Percentiles rank a stretch among this genome's conserved stretches.
phyloP scores from a whole-genome alignment of 1,140 invertebrate genomes.

The Zaprionus camerounensis region DNA sequence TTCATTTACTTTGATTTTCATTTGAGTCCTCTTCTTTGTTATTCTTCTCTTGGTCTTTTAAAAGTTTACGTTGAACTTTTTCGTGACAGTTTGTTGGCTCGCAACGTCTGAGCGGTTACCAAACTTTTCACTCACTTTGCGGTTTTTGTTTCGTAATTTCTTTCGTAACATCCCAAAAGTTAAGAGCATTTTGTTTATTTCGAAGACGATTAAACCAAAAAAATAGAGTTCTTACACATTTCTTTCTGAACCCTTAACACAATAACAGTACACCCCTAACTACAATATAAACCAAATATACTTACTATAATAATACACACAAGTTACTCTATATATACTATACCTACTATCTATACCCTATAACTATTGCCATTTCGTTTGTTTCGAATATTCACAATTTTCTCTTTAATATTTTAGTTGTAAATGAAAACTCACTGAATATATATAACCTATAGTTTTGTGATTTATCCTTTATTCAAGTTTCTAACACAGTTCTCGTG shows the following conservation, averaged over 20 bases:
- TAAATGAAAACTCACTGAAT: conserved; percentile 16
- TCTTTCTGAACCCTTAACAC: not conserved
- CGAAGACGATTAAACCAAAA: not conserved
- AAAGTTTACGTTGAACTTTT: conserved; percentile 31
- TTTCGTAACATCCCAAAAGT: conserved; percentile 12
- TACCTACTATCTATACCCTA: conserved; percentile 9
- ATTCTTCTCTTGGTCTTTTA: conserved; percentile 17
- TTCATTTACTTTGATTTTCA: conserved; percentile 31
- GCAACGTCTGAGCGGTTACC: not conserved
- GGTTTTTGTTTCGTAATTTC: conserved; percentile 28
- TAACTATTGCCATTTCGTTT: conserved; percentile 40
- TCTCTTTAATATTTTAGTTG: conserved; percentile 54
- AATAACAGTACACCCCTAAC: conserved; percentile 27
- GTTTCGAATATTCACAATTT: conserved; percentile 26
- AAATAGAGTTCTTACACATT: conserved; percentile 17
- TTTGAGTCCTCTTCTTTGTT: conserved; percentile 13
- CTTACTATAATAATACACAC: conserved; percentile 36
- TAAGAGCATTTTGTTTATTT: conserved; percentile 24
- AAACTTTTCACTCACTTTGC: conserved; percentile 18
- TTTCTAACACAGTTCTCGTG: conserved; percentile 56
- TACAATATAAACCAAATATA: conserved; percentile 8
- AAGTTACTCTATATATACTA: conserved; percentile 18
- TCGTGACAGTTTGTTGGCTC: conserved; percentile 3
- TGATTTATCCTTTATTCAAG: conserved; percentile 44
- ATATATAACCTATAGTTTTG: conserved; percentile 43